A percentile compares a stretch with the other conserved stretches of the same genome.
Evolutionary conservation across 2,888 invertebrate genomes (phyloP).

Genomic region (Eupithecia dodoneata): DNA sequence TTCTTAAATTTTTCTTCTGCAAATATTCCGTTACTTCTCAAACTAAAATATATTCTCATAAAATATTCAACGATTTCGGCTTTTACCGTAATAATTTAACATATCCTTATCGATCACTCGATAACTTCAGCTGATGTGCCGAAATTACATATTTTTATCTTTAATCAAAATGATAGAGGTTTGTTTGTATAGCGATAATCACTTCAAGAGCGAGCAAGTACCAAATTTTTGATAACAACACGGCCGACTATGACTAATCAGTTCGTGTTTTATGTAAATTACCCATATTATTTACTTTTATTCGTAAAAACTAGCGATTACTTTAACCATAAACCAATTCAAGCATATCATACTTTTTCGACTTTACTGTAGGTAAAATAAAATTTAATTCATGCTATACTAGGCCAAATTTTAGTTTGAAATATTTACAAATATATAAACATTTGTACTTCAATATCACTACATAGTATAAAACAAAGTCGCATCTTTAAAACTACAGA

Average conservation of each 20-base stretch:
- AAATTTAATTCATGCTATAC: not conserved
- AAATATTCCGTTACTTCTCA: not conserved
- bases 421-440: not conserved
- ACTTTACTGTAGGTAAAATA: not conserved
- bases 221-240: not conserved
- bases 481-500: too few species aligned
- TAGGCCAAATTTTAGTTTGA: not conserved
- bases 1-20: not conserved
- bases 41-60: not conserved
- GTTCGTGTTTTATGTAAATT: not conserved
- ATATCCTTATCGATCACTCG: conserved; percentile 49
- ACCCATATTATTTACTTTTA: not conserved
- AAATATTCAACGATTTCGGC: not conserved
- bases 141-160: conserved; percentile 54
- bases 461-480: too few species aligned
- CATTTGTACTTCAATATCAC: too few species aligned
- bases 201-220: conserved; percentile 14
- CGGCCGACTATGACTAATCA: not conserved
- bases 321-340: not conserved
- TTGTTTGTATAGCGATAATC: conserved; percentile 50
- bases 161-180: conserved; percentile 41
- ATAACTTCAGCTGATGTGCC: conserved; percentile 46
- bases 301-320: not conserved
- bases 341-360: not conserved
- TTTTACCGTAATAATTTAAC: conserved; percentile 11